Base-by-base conservation (phyloP, 2,797 vertebrate genomes). In the Leptatherina wallacei region DNA sequence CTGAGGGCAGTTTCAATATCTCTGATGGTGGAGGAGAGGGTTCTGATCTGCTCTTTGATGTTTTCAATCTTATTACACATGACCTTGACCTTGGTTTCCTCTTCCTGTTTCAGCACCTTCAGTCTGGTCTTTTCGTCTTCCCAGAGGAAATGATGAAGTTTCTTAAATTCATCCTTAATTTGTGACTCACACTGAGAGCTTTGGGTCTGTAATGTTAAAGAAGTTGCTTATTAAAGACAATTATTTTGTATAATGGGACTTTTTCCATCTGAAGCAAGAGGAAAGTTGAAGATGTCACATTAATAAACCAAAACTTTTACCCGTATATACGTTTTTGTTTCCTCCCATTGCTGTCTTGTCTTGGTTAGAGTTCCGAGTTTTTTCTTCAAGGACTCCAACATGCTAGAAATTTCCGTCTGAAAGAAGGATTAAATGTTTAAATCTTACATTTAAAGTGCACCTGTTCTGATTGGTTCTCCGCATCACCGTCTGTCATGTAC, bases 81-180 rank as follows among this genome's bases (percentile, higher is more conserved):
- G 57, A 88, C 72, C 35, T 81, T 40, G 1, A 7, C 86, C 70
- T 93, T 94, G 1, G 63, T 71, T 11, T 83, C 44, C n/a, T 80
- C 82, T 20, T 95, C 93, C 42, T 90, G 81, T 66, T 76, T 77
- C 14, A 94, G 93, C 10, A 18, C 54, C 2, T 44, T 66, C 42
- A 94, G 54, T 24, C 85, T 72, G 0, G 16, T 52, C 1, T 54
- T 60, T 73, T 94, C 92, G 61, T 95, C 90, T 2, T 89, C 80
- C 56, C 27, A 22, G n/a, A 94, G 88, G 47, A 94, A 89, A 59
- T 1, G 38, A 38, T 88, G 88, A 4, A 94, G 65, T 59, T 78
- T 91, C 72, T 87, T 62, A 81, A 93, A 94, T 66, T 91, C 93
- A 57, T 85, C 81, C 38, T 83, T 91, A 1, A 94, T 91, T 0